These are phyloP conservation scores for Lagodon rhomboides DNA, from an alignment of 2,797 vertebrate species.

Conservation along the genomic window DNA sequence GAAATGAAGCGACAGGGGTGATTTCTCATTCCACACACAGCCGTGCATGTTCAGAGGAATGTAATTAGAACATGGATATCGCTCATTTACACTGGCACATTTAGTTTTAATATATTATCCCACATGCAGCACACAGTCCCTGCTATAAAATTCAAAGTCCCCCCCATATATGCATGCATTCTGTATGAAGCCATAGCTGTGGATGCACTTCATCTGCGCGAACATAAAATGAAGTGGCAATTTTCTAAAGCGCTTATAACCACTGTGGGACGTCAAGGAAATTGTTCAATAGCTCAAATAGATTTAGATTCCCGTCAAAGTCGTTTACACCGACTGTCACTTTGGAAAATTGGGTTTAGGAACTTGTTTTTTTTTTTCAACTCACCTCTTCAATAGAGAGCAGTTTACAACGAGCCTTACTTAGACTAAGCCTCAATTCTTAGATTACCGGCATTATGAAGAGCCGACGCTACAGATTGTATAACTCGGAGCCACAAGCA, in stretches of 20 bases:
- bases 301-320: background rate
- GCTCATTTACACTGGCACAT: constrained; percentile 24
- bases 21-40: constrained; percentile 44
- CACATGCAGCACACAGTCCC: background rate
- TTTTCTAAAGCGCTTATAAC: background rate
- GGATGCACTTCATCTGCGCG: background rate
- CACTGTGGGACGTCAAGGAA: background rate
- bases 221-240: background rate
- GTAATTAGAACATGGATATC: constrained; percentile 49
- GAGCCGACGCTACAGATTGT: constrained; percentile 15
- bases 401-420: background rate
- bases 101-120: constrained; percentile 18
- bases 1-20: constrained; percentile 40
- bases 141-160: background rate
- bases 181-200: background rate
- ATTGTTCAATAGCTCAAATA: constrained; percentile 4
- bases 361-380: constrained; percentile 31
- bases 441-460: background rate
- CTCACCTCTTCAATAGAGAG: background rate
- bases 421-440: constrained; percentile 14
- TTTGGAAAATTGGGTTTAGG: background rate
- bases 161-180: background rate
- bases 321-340: constrained; percentile 1
- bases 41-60: constrained; percentile 17
- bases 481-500: background rate